phyloP scores from a whole-genome alignment of 2,888 invertebrate genomes.

The Orthonevra nobilis region DNA sequence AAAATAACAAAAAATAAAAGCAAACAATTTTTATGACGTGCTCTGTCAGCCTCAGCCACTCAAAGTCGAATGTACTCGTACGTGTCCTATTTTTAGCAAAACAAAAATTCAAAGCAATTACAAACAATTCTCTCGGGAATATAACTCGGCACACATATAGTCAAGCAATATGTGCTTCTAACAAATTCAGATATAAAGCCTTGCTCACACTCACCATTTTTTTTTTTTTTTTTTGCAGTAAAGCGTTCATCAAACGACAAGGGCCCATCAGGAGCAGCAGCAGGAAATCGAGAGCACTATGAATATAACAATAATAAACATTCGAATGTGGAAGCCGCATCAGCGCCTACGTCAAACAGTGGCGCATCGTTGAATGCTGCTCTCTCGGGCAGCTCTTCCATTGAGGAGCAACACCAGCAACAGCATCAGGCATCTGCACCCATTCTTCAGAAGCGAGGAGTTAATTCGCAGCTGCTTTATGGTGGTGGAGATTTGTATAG shows the following conservation, averaged over 20 bases:
- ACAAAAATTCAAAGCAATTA: conserved; percentile 39
- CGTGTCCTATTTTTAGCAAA: conserved; percentile 36
- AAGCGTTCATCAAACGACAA: conserved; percentile 74
- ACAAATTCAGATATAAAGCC: conserved; percentile 17
- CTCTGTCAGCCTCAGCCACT: background rate
- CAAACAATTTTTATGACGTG: conserved; percentile 1
- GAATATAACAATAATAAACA: conserved; percentile 56
- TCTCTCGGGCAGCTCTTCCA: conserved; percentile 42
- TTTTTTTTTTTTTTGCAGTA: conserved; percentile 66
- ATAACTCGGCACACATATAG: background rate
- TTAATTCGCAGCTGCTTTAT: conserved; percentile 73
- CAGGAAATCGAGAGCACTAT: conserved; percentile 65
- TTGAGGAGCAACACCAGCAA: conserved; percentile 72
- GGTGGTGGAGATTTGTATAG: conserved; percentile 67
- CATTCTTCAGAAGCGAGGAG: conserved; percentile 77
- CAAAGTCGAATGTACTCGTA: too few species aligned
- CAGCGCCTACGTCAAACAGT: conserved; percentile 48
- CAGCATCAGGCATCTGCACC: conserved; percentile 73
- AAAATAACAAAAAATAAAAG: background rate
- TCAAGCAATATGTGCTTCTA: background rate
- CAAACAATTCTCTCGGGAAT: background rate
- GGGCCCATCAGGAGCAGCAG: conserved; percentile 36
- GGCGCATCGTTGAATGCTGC: conserved; percentile 39
- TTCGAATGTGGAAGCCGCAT: conserved; percentile 46
- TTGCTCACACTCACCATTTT: conserved; percentile 4